Evolutionary conservation across 23 tunicate genomes (phyloP).

Genomic region (Halocynthia roretzi): DNA sequence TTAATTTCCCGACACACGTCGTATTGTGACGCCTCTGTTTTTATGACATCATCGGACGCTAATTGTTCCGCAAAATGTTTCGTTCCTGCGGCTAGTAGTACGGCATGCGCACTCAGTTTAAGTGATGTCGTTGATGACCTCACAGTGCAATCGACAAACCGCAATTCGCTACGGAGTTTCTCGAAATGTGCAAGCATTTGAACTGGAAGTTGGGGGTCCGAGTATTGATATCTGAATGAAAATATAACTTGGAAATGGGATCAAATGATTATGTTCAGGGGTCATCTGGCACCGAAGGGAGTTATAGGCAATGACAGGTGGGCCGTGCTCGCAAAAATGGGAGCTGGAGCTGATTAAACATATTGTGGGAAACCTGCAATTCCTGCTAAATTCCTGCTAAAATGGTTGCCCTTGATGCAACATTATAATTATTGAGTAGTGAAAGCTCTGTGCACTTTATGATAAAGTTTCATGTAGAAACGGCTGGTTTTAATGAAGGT

Average conservation of each 20-base stretch:
- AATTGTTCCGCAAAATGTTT: slow-evolving; percentile 31
- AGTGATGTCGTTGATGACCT: slow-evolving; percentile 21
- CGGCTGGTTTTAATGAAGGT: too few relatives aligned
- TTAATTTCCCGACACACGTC: slow-evolving; percentile 2
- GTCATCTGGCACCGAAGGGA: neutral
- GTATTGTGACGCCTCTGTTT: slow-evolving; percentile 3
- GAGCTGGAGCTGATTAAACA: neutral
- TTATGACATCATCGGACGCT: neutral
- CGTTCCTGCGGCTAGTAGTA: slow-evolving; percentile 30
- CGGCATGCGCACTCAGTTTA: slow-evolving; percentile 31
- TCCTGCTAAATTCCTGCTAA: too few relatives aligned
- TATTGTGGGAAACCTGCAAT: too few relatives aligned
- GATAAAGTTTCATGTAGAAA: too few relatives aligned
- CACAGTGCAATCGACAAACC: slow-evolving; percentile 40
- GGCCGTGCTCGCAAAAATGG: neutral
- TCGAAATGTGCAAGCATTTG: slow-evolving; percentile 74
- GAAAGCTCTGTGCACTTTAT: too few relatives aligned
- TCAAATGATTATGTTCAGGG: neutral
- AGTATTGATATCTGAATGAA: slow-evolving; percentile 14
- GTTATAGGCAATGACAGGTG: neutral
- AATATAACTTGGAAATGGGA: neutral
- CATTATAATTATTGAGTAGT: too few relatives aligned
- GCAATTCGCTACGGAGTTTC: slow-evolving; percentile 27
- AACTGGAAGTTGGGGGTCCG: slow-evolving; percentile 54
- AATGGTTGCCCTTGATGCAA: too few relatives aligned